Evolutionary conservation across 2,113 vertebrate species (phyloP).

Genomic region (Hippopotamus amphibius): DNA sequence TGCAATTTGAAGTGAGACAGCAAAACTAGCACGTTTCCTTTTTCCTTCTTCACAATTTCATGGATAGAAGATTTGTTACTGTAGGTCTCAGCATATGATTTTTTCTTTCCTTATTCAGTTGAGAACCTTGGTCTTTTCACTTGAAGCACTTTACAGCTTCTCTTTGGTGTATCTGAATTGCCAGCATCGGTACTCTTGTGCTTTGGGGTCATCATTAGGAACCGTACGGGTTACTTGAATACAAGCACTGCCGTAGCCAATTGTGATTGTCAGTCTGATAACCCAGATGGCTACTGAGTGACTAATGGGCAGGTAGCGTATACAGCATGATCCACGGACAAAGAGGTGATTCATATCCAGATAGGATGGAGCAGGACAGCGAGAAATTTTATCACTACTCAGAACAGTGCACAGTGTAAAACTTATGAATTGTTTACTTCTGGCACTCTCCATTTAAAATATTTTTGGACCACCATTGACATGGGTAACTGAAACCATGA

Average conservation of each 20-base stretch:
- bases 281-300: neutral
- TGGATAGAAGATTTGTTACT: neutral
- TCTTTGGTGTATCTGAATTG: neutral
- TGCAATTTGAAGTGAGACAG: neutral
- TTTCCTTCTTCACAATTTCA: neutral
- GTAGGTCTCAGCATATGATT: neutral
- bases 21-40: neutral
- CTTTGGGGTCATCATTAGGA: neutral
- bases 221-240: neutral
- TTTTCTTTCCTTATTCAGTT: neutral
- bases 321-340: neutral
- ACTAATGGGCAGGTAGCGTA: neutral
- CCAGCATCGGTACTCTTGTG: neutral
- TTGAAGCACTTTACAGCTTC: neutral
- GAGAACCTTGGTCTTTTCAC: neutral
- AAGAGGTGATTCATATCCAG: neutral
- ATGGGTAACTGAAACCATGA: no score
- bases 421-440: neutral
- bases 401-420: neutral
- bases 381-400: neutral
- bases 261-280: neutral
- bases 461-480: no score
- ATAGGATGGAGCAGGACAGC: neutral
- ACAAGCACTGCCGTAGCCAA: neutral
- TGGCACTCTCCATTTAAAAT: no score